Conservation (phyloP, 2,113 vertebrate genomes). For the Sinocyclocheilus maitianheensis region DNA sequence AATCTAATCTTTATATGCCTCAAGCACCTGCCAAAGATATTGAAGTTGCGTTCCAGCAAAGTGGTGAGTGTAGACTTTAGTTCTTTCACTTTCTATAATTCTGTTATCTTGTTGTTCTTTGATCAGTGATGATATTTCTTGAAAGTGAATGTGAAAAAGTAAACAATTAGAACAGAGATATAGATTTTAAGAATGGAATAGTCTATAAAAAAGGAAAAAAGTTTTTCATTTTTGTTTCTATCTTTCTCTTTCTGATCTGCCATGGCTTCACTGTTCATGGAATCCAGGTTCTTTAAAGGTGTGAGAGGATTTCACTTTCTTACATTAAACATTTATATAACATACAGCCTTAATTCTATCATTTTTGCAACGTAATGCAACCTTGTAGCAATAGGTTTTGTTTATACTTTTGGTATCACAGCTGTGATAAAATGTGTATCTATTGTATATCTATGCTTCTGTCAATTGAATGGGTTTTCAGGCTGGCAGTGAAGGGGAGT, state of each 20-base stretch:
- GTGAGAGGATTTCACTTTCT: conserved; percentile 7
- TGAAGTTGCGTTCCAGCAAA: conserved; percentile 66
- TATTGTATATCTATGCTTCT: neutral
- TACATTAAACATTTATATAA: neutral
- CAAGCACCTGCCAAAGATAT: conserved; percentile 80
- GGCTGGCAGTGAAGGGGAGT: conserved; percentile 78
- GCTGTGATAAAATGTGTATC: neutral
- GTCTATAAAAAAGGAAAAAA: neutral
- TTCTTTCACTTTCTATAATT: neutral
- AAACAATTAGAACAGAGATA: neutral
- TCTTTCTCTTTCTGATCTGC: conserved; percentile 12
- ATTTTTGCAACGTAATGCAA: neutral
- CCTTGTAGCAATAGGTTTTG: neutral
- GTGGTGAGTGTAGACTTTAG: conserved; percentile 60
- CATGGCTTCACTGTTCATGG: neutral
- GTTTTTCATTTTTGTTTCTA: neutral
- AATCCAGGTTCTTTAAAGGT: conserved; percentile 68
- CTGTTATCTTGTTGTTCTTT: neutral
- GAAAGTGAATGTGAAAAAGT: neutral
- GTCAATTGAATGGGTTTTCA: conserved; percentile 61
- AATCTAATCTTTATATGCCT: conserved; percentile 29
- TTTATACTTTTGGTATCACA: neutral
- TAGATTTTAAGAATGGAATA: neutral
- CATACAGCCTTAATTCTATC: neutral
- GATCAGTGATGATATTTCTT: neutral